Evolutionary conservation across 2,113 vertebrate genomes (phyloP).

Genomic region (Condylura cristata): DNA sequence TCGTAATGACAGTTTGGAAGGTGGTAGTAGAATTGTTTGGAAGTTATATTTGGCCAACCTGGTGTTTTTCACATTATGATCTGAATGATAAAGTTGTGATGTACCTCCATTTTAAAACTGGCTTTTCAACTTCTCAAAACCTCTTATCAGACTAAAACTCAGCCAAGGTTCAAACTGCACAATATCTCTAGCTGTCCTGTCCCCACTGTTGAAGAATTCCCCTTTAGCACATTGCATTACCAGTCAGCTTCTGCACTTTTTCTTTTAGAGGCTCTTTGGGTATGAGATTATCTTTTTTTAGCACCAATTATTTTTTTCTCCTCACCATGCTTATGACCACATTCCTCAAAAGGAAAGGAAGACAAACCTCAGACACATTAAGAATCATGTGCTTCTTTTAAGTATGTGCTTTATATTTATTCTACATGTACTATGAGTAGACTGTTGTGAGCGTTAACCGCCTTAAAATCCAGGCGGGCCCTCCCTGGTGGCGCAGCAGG

Average conservation of each 20-base stretch:
- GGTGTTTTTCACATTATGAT: background rate
- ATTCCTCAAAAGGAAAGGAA: constrained; percentile 41
- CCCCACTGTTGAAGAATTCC: background rate
- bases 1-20: background rate
- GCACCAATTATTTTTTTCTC: background rate
- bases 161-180: background rate
- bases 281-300: constrained; percentile 28
- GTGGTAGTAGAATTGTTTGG: background rate
- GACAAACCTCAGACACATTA: background rate
- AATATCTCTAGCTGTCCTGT: background rate
- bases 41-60: background rate
- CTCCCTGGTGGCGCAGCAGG: too few species aligned
- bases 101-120: constrained; percentile 45
- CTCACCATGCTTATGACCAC: background rate
- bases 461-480: background rate
- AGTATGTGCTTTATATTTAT: background rate
- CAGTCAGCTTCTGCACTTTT: background rate
- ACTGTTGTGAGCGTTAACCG: background rate
- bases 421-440: background rate
- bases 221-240: background rate
- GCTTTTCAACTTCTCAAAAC: constrained; percentile 55
- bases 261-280: background rate
- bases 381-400: background rate
- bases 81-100: background rate
- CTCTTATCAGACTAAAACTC: constrained; percentile 49